Evolutionary conservation across 2,797 vertebrate genomes (phyloP), one percentile per base, ranked within the genome.

Genomic region (Coregonus sp.): DNA sequence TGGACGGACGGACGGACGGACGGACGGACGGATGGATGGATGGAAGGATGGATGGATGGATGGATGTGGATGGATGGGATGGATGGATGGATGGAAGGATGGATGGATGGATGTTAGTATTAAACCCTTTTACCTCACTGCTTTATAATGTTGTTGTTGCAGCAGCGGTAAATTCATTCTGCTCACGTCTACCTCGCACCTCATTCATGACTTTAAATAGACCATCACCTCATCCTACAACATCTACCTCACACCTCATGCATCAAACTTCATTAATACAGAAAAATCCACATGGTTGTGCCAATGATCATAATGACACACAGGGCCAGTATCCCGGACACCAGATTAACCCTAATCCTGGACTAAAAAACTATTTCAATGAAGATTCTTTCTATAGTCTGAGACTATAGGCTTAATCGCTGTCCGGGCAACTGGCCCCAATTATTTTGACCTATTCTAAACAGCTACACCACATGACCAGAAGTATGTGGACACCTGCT

Each of bases 1-100:
- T n/a, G 63, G 78, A 75, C 7, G 35, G 20, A 20, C 75, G 20
- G 47, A n/a, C n/a, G n/a, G n/a, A n/a, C n/a, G n/a, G n/a, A n/a
- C n/a, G n/a, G n/a, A n/a, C n/a, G n/a, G n/a, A n/a, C n/a, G n/a
- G n/a, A n/a, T n/a, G n/a, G n/a, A n/a, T n/a, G n/a, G n/a, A n/a
- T n/a, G n/a, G n/a, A n/a, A n/a, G n/a, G n/a, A n/a, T n/a, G n/a
- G n/a, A n/a, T n/a, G n/a, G n/a, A n/a, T n/a, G n/a, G n/a, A n/a
- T n/a, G n/a, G n/a, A n/a, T n/a, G n/a, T 25, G 25, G 25, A 25
- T 25, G 25, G 25, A 25, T 1, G 25, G 25, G 25, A 25, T 25
- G 25, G 25, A 25, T 25, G 25, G 25, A 25, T 25, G 25, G 25
- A 25, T 25, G 25, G 25, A 25, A 0, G 25, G 25, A 52, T 37